These are phyloP conservation scores for Todiramphus chloris DNA, from an alignment of 2,113 vertebrate genomes.

Conservation along the genomic window DNA sequence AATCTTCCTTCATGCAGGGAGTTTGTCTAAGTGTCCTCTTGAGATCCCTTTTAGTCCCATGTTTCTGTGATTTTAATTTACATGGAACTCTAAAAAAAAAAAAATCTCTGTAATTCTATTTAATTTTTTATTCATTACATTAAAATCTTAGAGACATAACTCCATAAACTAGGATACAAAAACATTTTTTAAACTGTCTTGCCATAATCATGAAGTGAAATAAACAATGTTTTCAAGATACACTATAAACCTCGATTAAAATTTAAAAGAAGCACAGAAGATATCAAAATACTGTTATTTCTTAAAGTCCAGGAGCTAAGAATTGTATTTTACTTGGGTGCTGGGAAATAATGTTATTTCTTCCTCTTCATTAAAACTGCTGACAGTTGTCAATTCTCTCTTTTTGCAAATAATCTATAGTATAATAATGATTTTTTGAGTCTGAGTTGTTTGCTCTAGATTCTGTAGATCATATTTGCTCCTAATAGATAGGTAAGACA, in stretches of 20 bases:
- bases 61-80: conserved; percentile 18
- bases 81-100: not conserved
- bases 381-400: not conserved
- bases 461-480: not conserved
- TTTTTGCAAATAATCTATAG: not conserved
- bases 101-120: not conserved
- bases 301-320: not conserved
- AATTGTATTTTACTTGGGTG: not conserved
- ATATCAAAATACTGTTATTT: not conserved
- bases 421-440: not conserved
- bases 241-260: not conserved
- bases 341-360: not conserved
- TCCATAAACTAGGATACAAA: not conserved
- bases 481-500: not conserved
- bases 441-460: not conserved
- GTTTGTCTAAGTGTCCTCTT: not conserved
- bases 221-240: not conserved
- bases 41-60: not conserved
- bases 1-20: not conserved
- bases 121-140: not conserved
- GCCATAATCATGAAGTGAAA: not conserved
- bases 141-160: not conserved
- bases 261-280: not conserved
- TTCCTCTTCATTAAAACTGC: not conserved
- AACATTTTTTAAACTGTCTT: not conserved